These are phyloP conservation scores for Tenualosa thibaudeaui DNA, from an alignment of 2,797 vertebrate species.

Conservation along the genomic window DNA sequence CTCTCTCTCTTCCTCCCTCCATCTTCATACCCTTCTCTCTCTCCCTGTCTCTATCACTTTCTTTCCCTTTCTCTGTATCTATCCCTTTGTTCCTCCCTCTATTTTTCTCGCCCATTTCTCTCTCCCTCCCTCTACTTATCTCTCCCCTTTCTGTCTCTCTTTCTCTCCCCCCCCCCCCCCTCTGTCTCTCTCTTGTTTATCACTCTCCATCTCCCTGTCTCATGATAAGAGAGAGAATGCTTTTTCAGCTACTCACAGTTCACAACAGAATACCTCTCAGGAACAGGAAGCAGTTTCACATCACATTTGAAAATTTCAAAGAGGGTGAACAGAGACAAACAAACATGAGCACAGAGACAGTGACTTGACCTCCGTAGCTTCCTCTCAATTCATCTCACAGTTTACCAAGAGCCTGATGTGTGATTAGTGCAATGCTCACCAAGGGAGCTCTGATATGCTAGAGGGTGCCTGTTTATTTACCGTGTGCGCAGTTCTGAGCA, in stretches of 20 bases:
- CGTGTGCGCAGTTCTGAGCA: background rate
- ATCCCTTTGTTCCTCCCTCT: background rate
- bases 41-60: background rate
- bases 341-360: background rate
- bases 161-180: too few relatives aligned
- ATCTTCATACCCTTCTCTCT: constrained; percentile 13
- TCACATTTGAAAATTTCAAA: background rate
- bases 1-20: constrained; percentile 14
- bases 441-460: background rate
- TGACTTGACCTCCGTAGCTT: background rate
- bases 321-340: background rate
- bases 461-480: background rate
- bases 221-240: background rate
- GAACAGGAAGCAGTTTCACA: background rate
- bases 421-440: background rate
- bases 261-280: background rate
- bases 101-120: constrained; percentile 13
- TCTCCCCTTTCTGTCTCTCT: background rate
- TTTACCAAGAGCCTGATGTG: background rate
- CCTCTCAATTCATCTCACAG: background rate
- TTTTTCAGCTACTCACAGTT: background rate
- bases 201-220: background rate
- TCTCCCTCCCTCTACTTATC: background rate
- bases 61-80: background rate
- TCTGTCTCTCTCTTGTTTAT: background rate